Base-by-base conservation (phyloP, 1,140 invertebrate species). In the Cyclina sinensis region DNA sequence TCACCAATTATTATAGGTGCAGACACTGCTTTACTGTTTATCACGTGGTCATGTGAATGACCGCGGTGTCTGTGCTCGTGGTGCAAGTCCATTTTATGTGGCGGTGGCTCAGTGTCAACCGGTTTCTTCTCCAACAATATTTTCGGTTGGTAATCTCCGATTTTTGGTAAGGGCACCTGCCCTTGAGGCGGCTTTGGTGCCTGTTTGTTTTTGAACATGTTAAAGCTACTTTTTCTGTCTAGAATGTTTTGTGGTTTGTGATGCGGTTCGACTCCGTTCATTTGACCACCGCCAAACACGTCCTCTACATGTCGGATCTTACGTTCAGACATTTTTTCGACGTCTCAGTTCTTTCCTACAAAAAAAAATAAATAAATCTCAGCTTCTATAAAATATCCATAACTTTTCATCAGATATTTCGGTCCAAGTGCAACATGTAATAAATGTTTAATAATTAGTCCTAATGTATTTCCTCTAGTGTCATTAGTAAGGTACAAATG, bases 121-220 rank as follows among this genome's bases (percentile, higher is more conserved):
- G 59, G 73, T 32, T 18, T n/a, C 48, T 39, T 86, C 24, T 74
- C 18, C 18, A 88, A 27, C 14, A 83, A 21, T 21, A 82, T 82
- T 83, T 88, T 88, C 12, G 86, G 86, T 48, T 76, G 48, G 76
- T 88, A 88, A 59, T 88, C 83, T 39, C 86, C 86, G 32, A 88
- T 88, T 57, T 76, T 82, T 3, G 86, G 86, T 18, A 88, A 27
- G 1, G 46, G 30, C 43, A 57, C n/a, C 30, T 78, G 46, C 9
- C 27, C 68, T 54, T 24, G 14, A 11, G 86, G 86, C 0, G 86
- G 86, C 21, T 37, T 27, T 57, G 86, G 86, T 2, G 86, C 86
- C 35, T 37, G 76, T 88, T 83, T 88, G 12, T 82, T 88, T 62
- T 88, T 88, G 37, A 79, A 87, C 37, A 76, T 48, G 46, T 80